Base-by-base conservation (phyloP, 2,888 invertebrate species). In the Eupithecia centaureata region DNA sequence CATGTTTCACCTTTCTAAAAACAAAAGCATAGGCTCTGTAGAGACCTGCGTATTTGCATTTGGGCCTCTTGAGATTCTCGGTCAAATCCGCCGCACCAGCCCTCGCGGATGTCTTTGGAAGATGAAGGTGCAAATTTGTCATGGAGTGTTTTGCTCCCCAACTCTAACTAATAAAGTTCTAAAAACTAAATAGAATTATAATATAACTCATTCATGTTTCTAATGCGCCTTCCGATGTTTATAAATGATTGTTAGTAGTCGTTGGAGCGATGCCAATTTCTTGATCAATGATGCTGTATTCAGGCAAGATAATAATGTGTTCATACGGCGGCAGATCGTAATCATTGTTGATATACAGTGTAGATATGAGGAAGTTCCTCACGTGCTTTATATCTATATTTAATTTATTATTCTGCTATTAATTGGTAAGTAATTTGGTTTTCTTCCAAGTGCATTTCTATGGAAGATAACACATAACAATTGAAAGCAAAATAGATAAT, bases 181-280 rank as follows among this genome's bases (percentile, higher is more conserved):
- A 38, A 15, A n/a, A 38, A 5, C n/a, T 38, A 18, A 8, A 38
- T 38, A 0, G n/a, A 38, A 5, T 18, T 7, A 38, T 8, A 32
- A 60, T 63, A 68, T 71, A 65, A 28, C 25, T 73, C 70, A 64
- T 56, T 64, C 30, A 33, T 74, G 68, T 76, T 69, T 66, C 78
- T 77, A 75, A 42, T 58, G 71, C 63, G 58, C 67, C 65, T 28
- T 71, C 64, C 66, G 78, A 62, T 88, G 80, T 86, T 82, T 42
- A 79, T 84, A 86, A 87, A 86, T 82, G 62, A 58, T 83, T 72
- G 58, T 63, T 64, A 68, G 74, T 56, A 61, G 61, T 64, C 63
- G 59, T 82, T 85, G 83, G 83, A 83, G 71, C 70, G 61, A 68
- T 82, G 85, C 81, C 82, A 83, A 77, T 77, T 79, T 73, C 80